Percentiles rank a stretch among this genome's conserved stretches.
Conservation (phyloP, 2,797 vertebrate species). For the Chaetodon trifasciatus region DNA sequence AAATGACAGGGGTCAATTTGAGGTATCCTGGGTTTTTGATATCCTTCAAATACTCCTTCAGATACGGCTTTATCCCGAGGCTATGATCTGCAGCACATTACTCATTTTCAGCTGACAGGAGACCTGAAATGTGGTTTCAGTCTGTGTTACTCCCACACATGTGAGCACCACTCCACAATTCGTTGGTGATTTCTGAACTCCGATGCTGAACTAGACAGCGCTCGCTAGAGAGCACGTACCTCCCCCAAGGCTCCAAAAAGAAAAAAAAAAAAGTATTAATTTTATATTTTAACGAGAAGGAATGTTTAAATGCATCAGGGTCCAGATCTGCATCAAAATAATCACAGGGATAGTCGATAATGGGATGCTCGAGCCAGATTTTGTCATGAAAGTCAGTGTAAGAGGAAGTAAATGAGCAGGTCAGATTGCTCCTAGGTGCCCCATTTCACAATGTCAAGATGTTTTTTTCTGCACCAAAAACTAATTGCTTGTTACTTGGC, state of each 20-base stretch:
- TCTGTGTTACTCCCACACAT: slow-evolving; percentile 65
- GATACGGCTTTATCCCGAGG: slow-evolving; percentile 65
- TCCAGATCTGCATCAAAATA: slow-evolving; percentile 7
- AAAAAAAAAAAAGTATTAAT: not conserved
- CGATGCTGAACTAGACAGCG: slow-evolving; percentile 6
- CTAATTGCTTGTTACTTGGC: not conserved
- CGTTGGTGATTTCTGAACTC: slow-evolving; percentile 31
- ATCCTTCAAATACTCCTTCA: slow-evolving; percentile 64
- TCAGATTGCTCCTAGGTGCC: slow-evolving; percentile 7
- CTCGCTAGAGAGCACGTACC: not conserved
- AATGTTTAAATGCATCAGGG: not conserved
- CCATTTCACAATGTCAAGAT: not conserved
- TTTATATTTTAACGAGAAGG: slow-evolving; percentile 1
- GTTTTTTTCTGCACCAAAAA: slow-evolving; percentile 1
- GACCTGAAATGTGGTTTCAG: slow-evolving; percentile 67
- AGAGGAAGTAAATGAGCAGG: slow-evolving; percentile 10
- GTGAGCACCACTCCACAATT: slow-evolving; percentile 48
- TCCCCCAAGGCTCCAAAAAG: not conserved
- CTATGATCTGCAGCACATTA: slow-evolving; percentile 69
- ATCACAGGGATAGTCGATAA: slow-evolving; percentile 1
- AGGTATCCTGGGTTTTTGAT: slow-evolving; percentile 70
- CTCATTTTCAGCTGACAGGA: slow-evolving; percentile 73
- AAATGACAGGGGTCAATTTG: slow-evolving; percentile 71
- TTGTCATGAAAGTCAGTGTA: not conserved
- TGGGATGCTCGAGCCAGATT: not conserved